These are phyloP conservation scores for Orussus abietinus DNA, from an alignment of 1,140 invertebrate genomes.

Conservation along the genomic window DNA sequence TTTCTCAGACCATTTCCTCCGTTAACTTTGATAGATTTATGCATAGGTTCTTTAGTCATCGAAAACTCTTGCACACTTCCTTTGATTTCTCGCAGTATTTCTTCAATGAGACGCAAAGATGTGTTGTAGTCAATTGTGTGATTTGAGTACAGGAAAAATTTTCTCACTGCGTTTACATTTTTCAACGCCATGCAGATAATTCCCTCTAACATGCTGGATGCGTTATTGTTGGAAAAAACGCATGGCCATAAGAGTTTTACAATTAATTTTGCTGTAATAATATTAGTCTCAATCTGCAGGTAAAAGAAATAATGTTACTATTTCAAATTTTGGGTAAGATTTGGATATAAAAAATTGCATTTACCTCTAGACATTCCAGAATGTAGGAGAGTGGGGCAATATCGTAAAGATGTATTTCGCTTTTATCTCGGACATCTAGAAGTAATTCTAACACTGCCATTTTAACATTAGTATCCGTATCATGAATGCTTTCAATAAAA, in stretches of 20 bases:
- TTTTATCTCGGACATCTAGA: conserved; percentile 13
- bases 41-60: not conserved
- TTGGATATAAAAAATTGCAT: not conserved
- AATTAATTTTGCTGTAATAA: conserved; percentile 14
- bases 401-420: conserved; percentile 18
- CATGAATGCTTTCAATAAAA: conserved; percentile 16
- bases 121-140: conserved; percentile 12
- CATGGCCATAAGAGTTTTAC: conserved; percentile 19
- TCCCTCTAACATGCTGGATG: conserved; percentile 12
- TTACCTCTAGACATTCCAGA: conserved; percentile 25
- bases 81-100: conserved; percentile 15
- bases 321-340: not conserved
- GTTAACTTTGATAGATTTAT: too few species aligned
- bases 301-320: conserved; percentile 13
- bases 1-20: too few species aligned
- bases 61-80: conserved; percentile 13
- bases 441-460: conserved; percentile 22
- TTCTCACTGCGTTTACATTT: conserved; percentile 24
- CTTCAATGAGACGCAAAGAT: conserved; percentile 14
- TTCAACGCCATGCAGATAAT: conserved; percentile 10
- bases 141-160: conserved; percentile 20
- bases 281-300: conserved; percentile 14
- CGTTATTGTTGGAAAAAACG: conserved; percentile 12
- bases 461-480: conserved; percentile 16
- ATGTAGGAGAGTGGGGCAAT: conserved; percentile 18